phyloP scores from a whole-genome alignment of 2,797 vertebrate genomes.

The Lagocephalus sceleratus region DNA sequence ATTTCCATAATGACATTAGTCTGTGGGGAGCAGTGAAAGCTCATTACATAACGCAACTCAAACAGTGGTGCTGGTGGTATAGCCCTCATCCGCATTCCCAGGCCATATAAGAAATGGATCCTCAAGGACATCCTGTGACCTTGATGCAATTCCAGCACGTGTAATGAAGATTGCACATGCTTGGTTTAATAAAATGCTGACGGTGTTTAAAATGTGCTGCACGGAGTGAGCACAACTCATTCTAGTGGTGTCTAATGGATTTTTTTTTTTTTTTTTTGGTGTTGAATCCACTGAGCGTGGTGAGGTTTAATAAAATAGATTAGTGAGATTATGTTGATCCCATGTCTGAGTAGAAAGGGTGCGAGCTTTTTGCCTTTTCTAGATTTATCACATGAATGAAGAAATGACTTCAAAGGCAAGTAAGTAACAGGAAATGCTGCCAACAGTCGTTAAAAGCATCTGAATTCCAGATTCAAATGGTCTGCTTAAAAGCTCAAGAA shows the following conservation, averaged over 20 bases:
- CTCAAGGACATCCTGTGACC: slow-evolving; percentile 53
- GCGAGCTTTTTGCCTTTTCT: slow-evolving; percentile 3
- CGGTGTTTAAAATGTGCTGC: background rate
- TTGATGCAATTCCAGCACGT: slow-evolving; percentile 53
- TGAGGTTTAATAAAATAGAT: slow-evolving; percentile 17
- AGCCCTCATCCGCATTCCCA: slow-evolving; percentile 39
- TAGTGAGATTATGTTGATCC: slow-evolving; percentile 15
- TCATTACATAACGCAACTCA: slow-evolving; percentile 67
- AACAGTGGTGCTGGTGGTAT: slow-evolving; percentile 33
- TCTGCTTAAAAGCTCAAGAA: too few species aligned
- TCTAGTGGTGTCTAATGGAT: slow-evolving; percentile 1
- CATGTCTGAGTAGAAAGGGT: slow-evolving; percentile 9
- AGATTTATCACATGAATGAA: background rate
- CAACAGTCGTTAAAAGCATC: too few species aligned
- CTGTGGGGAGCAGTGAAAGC: slow-evolving; percentile 58
- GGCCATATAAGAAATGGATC: slow-evolving; percentile 56
- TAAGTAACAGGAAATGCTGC: background rate
- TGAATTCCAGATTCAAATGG: too few species aligned
- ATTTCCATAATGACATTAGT: slow-evolving; percentile 78
- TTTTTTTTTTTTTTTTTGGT: too few species aligned
- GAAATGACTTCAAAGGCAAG: background rate
- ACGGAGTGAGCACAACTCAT: slow-evolving; percentile 1
- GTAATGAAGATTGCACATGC: slow-evolving; percentile 25
- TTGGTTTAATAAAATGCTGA: slow-evolving; percentile 3
- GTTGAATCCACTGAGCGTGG: background rate